Evolutionary conservation across 2,888 invertebrate species (phyloP), one percentile per base, ranked within the genome.

Genomic region (Patella ulyssiponensis): DNA sequence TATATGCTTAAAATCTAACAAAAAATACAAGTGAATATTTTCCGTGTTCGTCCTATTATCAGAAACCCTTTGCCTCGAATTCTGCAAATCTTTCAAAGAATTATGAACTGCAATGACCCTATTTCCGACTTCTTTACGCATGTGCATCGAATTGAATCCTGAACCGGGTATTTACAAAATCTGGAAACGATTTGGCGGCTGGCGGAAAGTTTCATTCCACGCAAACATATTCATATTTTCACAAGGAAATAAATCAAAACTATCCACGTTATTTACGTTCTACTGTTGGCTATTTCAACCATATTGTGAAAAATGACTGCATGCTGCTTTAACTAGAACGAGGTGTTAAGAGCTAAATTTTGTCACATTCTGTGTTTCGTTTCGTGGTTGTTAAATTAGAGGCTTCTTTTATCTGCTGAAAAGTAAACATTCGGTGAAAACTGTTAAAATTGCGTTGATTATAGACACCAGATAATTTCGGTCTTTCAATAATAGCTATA

Each of bases 1-100:
- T 64, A 20, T 23, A 64, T 64, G 64, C 64, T 20, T 64, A 23
- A 64, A 64, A 64, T 64, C 64, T 64, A 64, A 64, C 64, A 64
- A 64, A 64, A 64, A 64, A 20, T 64, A 12, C 14, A 64, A 14
- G 58, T 11, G 23, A 64, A 64, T 64, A 64, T 23, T 64, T 64
- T 64, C 14, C 11, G 64, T 23, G 64, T 23, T 64, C 14, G 20
- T 64, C 64, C 64, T 64, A 64, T 64, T 20, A 64, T 64, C 20
- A 64, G 64, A 64, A 64, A 20, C 64, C 23, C 23, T 20, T 23
- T 64, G 23, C 20, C 23, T 23, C 12, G 23, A 64, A 64, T 64
- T 64, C 64, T 64, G 20, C 23, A 20, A 23, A 44, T 44, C 44
- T 44, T 44, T 44, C 44, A 44, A 44, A 44, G 23, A 64, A 23